Evolutionary conservation across 35 echinoderm and acorn worm species (phyloP).

Genomic region (Eucidaris tribuloides): DNA sequence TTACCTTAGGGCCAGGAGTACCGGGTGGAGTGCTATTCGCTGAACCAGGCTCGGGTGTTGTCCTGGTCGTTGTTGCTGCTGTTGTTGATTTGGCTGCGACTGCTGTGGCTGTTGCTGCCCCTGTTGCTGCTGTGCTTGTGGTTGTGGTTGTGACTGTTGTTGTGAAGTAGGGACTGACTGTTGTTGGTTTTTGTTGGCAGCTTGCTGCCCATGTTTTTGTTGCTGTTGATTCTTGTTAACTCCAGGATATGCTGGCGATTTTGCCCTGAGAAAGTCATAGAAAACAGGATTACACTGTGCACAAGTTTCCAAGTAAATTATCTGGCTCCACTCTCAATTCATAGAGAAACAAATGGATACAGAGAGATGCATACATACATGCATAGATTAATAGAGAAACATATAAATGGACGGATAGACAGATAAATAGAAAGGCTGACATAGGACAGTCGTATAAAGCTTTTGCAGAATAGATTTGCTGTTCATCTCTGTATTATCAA

Average conservation of each 20-base stretch:
- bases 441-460: too few species aligned
- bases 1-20: conserved; percentile 32
- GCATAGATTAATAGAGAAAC: too few species aligned
- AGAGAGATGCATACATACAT: too few species aligned
- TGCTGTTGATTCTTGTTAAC: neutral
- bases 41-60: neutral
- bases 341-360: too few species aligned
- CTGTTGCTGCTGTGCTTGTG: neutral
- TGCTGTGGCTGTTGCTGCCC: neutral
- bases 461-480: too few species aligned
- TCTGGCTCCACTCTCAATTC: too few species aligned
- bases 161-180: neutral
- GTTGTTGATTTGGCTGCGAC: neutral
- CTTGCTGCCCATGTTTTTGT: neutral
- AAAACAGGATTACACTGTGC: too few species aligned
- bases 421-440: too few species aligned
- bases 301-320: too few species aligned
- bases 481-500: too few species aligned
- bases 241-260: neutral
- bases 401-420: too few species aligned
- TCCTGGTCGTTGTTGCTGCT: neutral
- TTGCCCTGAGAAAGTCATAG: conserved; percentile 8
- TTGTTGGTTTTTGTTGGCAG: neutral
- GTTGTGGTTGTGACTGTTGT: neutral
- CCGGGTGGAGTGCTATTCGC: conserved; percentile 14